Evolutionary conservation across 1,140 invertebrate species (phyloP), one percentile per base, ranked within the genome.

Genomic region (Zelostemma sp.): DNA sequence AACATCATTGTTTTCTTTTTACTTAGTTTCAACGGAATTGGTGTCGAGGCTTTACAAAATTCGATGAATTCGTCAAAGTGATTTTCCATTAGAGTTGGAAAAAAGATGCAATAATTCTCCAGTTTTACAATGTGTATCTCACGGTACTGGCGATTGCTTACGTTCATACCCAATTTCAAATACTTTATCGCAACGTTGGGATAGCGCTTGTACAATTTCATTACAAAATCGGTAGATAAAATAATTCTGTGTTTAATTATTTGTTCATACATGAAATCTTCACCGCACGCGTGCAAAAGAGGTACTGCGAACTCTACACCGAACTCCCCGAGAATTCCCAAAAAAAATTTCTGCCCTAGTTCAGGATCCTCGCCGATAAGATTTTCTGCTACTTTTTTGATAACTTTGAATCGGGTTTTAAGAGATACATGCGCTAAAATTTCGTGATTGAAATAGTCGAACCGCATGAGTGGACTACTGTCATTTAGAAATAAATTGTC

Each of bases 381-480:
- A 18, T 15, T 18, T 0, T n/a, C 8, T 0, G 0, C n/a, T n/a
- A n/a, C n/a, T n/a, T n/a, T n/a, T n/a, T n/a, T n/a, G n/a, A n/a
- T n/a, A n/a, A n/a, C n/a, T n/a, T n/a, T n/a, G n/a, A n/a, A n/a
- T n/a, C n/a, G n/a, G n/a, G n/a, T n/a, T n/a, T n/a, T n/a, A n/a
- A 80, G 0, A 0, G 77, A 76, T 0, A 80, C 58, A 1, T 57
- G 33, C 0, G 78, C 73, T 0, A 81, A 68, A 0, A 83, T 9
- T 9, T 75, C 33, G 0, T 56, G 14, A 1, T 53, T 6, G 16
- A 80, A 80, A 31, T 76, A 79, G 0, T 63, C 5, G 0, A 56
- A 46, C 16, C 71, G 66, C 1, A 73, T 45, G 0, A 75, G 17
- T 0, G 50, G 4, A 0, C 58, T 54, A n/a, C 72, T 58, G 0